These are phyloP conservation scores for Willowsia nigromaculata DNA, from an alignment of 2,888 invertebrate genomes.

Conservation along the genomic window DNA sequence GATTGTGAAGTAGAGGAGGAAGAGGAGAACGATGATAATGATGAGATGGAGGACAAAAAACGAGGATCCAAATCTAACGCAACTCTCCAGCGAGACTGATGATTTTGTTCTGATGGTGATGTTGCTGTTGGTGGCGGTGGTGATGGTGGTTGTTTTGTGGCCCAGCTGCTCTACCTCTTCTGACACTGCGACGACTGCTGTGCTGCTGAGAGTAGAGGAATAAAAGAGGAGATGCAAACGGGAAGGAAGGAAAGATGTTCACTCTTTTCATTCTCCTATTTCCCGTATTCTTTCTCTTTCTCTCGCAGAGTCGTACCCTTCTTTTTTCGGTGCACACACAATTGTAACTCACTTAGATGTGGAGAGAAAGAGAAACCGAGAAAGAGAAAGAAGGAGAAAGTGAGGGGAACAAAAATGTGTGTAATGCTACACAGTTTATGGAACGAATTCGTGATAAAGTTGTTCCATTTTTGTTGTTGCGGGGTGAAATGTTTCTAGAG, in stretches of 20 bases:
- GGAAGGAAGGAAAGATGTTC: slow-evolving; percentile 9
- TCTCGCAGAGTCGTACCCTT: background rate
- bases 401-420: background rate
- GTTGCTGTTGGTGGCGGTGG: background rate
- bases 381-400: background rate
- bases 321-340: background rate
- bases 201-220: background rate
- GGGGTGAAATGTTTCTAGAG: background rate
- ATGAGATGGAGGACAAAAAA: slow-evolving; percentile 26
- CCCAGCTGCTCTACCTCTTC: slow-evolving; percentile 36
- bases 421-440: background rate
- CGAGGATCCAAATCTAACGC: slow-evolving; percentile 33
- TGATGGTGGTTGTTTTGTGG: slow-evolving; percentile 40
- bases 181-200: background rate
- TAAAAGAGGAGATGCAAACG: background rate
- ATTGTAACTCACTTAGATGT: background rate
- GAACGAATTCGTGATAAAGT: background rate
- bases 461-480: background rate
- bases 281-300: background rate
- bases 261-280: background rate
- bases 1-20: background rate
- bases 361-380: background rate
- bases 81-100: slow-evolving; percentile 49
- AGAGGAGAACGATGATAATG: background rate
- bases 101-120: slow-evolving; percentile 46